Base-by-base conservation (phyloP, 2,797 vertebrate species). In the Parauchenoglanis ngamensis region DNA sequence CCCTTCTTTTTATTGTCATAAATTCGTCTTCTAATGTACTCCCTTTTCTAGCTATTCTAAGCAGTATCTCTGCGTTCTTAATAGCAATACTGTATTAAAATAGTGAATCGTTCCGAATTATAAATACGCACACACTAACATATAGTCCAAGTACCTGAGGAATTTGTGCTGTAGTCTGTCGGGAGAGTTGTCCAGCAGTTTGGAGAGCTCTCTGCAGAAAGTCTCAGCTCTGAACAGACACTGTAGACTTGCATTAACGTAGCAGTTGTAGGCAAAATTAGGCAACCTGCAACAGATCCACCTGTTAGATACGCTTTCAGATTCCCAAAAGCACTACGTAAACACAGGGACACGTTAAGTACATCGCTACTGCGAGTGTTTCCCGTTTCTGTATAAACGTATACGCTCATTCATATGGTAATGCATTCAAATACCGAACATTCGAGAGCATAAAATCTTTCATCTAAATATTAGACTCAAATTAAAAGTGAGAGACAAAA, bases 211-310 rank as follows among this genome's bases (percentile, higher is more conserved):
- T 59, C 19, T 7, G 0, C 77, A 80, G 56, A 80, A 80, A 59
- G 4, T 31, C 31, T 59, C 56, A 13, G 77, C 77, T 23, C 1
- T 54, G 46, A 83, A 54, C 81, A 83, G 46, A 31, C 44, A 54
- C 81, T 83, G 81, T 44, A 83, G n/a, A 54, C 81, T 15, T 44
- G 81, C 44, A 11, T 83, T 83, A 28, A 83, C 4, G 25, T 83
- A 83, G 80, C 80, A 83, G 80, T 2, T 83, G 61, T 21, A 67
- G 11, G 63, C 81, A 0, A 83, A 52, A 68, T 83, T 83, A 19
- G 46, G 15, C 59, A 83, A 68, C 81, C 81, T 68, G 63, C 40
- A 83, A 83, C n/a, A 68, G 19, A 59, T 79, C 17, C 56, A 35
- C 15, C 7, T 57, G 28, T 56, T 78, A 56, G 15, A 56, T 31